These are phyloP conservation scores for Mycteria americana DNA, from an alignment of 2,797 vertebrate species.

Conservation along the genomic window DNA sequence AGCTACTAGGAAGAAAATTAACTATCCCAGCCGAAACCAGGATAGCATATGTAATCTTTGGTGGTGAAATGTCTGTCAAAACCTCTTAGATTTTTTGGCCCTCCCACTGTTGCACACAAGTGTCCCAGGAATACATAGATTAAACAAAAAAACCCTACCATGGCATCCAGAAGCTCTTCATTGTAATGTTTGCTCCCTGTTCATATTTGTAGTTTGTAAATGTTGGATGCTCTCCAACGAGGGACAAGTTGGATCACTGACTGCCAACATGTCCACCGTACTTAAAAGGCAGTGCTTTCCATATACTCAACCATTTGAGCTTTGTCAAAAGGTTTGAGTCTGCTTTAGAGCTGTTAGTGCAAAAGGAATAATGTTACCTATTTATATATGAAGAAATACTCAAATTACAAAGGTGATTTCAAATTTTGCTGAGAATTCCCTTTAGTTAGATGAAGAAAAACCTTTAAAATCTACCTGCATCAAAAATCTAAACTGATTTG, in stretches of 20 bases:
- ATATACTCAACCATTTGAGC: background rate
- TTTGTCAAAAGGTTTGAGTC: background rate
- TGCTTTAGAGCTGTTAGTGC: background rate
- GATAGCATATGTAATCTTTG: background rate
- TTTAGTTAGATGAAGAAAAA: background rate
- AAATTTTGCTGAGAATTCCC: background rate
- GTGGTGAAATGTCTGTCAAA: background rate
- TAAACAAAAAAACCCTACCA: background rate
- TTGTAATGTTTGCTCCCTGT: background rate
- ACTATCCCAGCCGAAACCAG: too few species aligned
- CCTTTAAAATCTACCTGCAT: background rate
- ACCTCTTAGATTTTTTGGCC: background rate
- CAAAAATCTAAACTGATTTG: background rate
- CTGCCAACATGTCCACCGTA: too few species aligned
- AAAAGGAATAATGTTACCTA: background rate
- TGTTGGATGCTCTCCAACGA: background rate
- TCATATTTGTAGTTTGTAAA: background rate
- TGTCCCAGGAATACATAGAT: background rate
- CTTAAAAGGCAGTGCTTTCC: background rate
- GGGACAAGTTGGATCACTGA: background rate
- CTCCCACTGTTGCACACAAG: background rate
- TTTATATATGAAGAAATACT: background rate
- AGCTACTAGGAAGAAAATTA: too few species aligned
- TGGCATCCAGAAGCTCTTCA: background rate
- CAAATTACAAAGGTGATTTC: background rate